Conservation (phyloP, 2,113 vertebrate genomes). For the Ceyx cyanopectus region DNA sequence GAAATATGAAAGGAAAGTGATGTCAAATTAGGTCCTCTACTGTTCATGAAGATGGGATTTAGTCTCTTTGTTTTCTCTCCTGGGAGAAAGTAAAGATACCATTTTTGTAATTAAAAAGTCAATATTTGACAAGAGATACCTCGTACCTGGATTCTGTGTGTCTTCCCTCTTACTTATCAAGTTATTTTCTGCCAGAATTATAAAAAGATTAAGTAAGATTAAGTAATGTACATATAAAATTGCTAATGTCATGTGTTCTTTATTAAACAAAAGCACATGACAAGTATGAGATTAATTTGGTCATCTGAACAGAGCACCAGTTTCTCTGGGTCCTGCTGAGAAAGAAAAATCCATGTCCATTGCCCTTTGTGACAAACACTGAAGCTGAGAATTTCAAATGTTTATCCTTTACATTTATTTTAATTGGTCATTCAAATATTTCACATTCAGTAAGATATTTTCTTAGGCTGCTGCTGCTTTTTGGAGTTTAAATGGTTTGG, state of each 20-base stretch:
- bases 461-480: neutral
- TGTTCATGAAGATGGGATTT: neutral
- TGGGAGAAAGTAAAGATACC: neutral
- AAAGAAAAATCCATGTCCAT: neutral
- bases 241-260: neutral
- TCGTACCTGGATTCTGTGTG: neutral
- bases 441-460: neutral
- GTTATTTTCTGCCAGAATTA: neutral
- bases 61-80: neutral
- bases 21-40: neutral
- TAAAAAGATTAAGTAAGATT: neutral
- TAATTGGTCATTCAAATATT: neutral
- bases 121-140: constrained; percentile 10
- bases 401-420: neutral
- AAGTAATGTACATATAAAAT: neutral
- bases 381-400: neutral
- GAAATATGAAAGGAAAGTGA: accelerated
- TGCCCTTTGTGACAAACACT: neutral
- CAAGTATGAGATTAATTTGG: neutral
- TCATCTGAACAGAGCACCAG: neutral
- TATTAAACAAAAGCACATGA: neutral
- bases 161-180: neutral
- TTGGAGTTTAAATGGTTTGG: neutral
- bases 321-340: neutral
- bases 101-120: neutral